These are phyloP conservation scores for Bactericera cockerelli DNA, from an alignment of 1,140 invertebrate species.

Conservation along the genomic window DNA sequence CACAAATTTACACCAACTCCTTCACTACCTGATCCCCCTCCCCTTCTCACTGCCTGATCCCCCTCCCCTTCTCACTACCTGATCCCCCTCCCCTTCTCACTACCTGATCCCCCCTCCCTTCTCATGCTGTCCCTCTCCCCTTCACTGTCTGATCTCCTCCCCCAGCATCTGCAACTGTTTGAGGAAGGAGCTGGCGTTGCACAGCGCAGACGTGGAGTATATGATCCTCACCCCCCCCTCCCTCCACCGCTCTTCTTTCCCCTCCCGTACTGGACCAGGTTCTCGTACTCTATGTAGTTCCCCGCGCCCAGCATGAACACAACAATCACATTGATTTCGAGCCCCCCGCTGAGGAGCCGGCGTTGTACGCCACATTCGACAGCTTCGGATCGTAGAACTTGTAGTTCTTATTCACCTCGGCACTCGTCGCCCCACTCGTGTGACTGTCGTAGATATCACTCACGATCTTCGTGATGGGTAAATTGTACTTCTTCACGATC, in stretches of 20 bases:
- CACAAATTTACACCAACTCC: too few species aligned
- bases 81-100: slow-evolving; percentile 6
- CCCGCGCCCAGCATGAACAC: slow-evolving; percentile 97
- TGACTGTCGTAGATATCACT: slow-evolving; percentile 52
- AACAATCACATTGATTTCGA: slow-evolving; percentile 68
- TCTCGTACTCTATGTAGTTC: slow-evolving; percentile 99
- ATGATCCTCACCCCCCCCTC: slow-evolving; percentile 14
- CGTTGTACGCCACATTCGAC: not conserved
- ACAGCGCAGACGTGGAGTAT: not conserved
- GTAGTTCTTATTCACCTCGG: slow-evolving; percentile 69
- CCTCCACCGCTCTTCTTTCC: too few species aligned
- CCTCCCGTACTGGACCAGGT: slow-evolving; percentile 89
- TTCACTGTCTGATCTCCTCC: not conserved
- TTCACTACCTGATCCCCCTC: too few species aligned
- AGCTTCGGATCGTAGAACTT: slow-evolving; percentile 80
- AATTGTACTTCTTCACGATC: slow-evolving; percentile 77
- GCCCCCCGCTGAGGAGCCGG: not conserved
- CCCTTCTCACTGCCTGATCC: not conserved
- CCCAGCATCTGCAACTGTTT: slow-evolving; percentile 3
- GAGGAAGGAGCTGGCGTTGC: slow-evolving; percentile 5
- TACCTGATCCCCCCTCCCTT: not conserved
- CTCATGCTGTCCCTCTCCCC: not conserved
- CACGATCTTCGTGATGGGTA: slow-evolving; percentile 81
- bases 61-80: slow-evolving; percentile 8
- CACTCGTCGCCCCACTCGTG: slow-evolving; percentile 49